Conservation (phyloP, 2,888 invertebrate genomes). For the Ptilodon capucinus region DNA sequence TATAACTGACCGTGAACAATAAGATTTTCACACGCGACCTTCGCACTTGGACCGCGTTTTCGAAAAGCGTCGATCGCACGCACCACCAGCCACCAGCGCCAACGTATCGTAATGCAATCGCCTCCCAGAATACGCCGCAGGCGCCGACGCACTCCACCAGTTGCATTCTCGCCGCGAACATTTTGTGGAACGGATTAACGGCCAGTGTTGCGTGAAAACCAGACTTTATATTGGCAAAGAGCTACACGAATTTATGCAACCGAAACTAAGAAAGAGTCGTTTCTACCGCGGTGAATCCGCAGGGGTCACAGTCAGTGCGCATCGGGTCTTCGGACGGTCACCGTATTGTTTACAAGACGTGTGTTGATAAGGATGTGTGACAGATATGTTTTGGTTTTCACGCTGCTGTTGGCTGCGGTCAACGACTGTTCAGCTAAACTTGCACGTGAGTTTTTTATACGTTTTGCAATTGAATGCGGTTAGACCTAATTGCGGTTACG, state of each 20-base stretch:
- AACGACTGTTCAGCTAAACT: constrained; percentile 54
- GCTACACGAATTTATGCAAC: constrained; percentile 72
- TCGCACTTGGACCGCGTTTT: constrained; percentile 31
- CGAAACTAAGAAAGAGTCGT: constrained; percentile 73
- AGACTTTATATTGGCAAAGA: constrained; percentile 69
- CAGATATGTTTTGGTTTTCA: constrained; percentile 58
- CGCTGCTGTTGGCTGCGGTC: constrained; percentile 46
- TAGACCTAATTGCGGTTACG: constrained; percentile 2
- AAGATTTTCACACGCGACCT: constrained; percentile 27
- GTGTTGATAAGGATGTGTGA: constrained; percentile 61
- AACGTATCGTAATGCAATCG: constrained; percentile 36
- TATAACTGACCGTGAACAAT: constrained; percentile 2
- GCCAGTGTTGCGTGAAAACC: constrained; percentile 72
- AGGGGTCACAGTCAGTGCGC: constrained; percentile 58
- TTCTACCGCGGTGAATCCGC: constrained; percentile 45
- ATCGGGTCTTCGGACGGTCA: constrained; percentile 34
- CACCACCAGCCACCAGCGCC: constrained; percentile 7
- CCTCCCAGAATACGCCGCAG: constrained; percentile 43
- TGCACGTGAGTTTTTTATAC: constrained; percentile 63
- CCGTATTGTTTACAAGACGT: constrained; percentile 26
- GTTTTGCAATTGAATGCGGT: background rate
- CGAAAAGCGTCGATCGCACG: constrained; percentile 16
- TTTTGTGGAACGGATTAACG: constrained; percentile 66
- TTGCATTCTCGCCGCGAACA: constrained; percentile 42
- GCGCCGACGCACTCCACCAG: constrained; percentile 34